A percentile compares a stretch with the other conserved stretches of the same genome.
These are phyloP conservation scores for Hemistola chrysoprasaria DNA, from an alignment of 2,888 invertebrate genomes.

Conservation along the genomic window DNA sequence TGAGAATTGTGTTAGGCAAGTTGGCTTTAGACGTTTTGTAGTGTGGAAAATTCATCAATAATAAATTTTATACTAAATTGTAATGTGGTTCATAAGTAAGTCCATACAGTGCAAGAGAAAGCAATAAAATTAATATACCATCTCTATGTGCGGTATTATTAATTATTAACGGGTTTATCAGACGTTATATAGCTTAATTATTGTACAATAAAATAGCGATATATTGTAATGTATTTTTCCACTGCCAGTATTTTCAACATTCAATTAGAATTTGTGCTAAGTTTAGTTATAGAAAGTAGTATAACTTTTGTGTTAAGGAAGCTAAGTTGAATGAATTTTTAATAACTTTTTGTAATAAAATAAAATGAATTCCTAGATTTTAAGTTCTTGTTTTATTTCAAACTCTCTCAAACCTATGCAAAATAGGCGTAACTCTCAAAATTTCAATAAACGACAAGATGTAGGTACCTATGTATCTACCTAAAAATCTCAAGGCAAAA, in stretches of 20 bases:
- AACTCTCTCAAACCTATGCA: too few species aligned
- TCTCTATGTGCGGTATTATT: neutral
- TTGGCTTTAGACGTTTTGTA: slow-evolving; percentile 11
- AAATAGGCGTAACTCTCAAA: too few species aligned
- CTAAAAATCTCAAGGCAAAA: too few species aligned
- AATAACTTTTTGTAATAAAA: slow-evolving; percentile 81
- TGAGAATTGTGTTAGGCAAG: neutral
- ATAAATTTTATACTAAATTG: too few species aligned
- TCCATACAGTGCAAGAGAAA: slow-evolving; percentile 1
- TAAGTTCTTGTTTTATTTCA: slow-evolving; percentile 20
- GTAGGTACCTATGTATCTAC: too few species aligned
- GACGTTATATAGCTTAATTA: slow-evolving; percentile 39
- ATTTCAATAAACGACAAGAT: too few species aligned
- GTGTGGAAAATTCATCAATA: slow-evolving; percentile 11
- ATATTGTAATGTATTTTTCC: slow-evolving; percentile 69
- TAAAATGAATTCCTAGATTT: slow-evolving; percentile 42
- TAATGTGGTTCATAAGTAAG: slow-evolving; percentile 4
- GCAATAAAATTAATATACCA: slow-evolving; percentile 3
- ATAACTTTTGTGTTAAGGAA: slow-evolving; percentile 49
- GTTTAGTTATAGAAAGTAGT: slow-evolving; percentile 45
- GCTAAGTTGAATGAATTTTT: slow-evolving; percentile 77
- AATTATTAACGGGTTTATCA: slow-evolving; percentile 25
- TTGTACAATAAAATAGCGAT: slow-evolving; percentile 47
- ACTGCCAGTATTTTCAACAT: slow-evolving; percentile 82
- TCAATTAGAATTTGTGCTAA: slow-evolving; percentile 52